Percentiles rank a stretch among this genome's conserved stretches.
Conservation (phyloP, 2,113 vertebrate genomes). For the Otus sunia region DNA sequence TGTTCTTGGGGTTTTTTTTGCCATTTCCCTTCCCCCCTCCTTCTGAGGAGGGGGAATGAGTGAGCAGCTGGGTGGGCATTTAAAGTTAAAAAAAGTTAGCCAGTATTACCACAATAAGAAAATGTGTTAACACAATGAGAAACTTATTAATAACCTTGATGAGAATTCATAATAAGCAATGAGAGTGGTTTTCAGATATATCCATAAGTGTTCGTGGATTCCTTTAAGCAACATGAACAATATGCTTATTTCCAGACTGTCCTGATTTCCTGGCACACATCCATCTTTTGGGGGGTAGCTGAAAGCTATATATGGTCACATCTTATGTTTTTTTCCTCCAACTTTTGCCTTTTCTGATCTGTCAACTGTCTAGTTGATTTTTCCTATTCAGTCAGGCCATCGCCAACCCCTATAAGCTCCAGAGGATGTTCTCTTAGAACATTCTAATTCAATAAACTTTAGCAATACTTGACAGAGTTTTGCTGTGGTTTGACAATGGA, state of each 20-base stretch:
- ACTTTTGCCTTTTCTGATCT: background rate
- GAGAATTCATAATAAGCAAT: background rate
- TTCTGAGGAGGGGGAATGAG: background rate
- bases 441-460: background rate
- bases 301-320: background rate
- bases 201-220: background rate
- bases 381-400: background rate
- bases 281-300: background rate
- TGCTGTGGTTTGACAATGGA: background rate
- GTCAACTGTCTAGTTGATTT: background rate
- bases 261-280: background rate
- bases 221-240: background rate
- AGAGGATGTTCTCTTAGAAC: background rate
- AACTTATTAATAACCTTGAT: background rate
- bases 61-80: background rate
- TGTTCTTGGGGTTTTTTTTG: background rate
- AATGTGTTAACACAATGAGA: background rate
- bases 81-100: background rate
- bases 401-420: background rate
- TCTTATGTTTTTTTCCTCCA: background rate
- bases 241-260: background rate
- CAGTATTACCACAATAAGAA: fast-evolving
- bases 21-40: background rate
- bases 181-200: background rate
- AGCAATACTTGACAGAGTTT: background rate